These are phyloP conservation scores for Agrotis ipsilon DNA, from an alignment of 2,888 invertebrate genomes.

Conservation along the genomic window DNA sequence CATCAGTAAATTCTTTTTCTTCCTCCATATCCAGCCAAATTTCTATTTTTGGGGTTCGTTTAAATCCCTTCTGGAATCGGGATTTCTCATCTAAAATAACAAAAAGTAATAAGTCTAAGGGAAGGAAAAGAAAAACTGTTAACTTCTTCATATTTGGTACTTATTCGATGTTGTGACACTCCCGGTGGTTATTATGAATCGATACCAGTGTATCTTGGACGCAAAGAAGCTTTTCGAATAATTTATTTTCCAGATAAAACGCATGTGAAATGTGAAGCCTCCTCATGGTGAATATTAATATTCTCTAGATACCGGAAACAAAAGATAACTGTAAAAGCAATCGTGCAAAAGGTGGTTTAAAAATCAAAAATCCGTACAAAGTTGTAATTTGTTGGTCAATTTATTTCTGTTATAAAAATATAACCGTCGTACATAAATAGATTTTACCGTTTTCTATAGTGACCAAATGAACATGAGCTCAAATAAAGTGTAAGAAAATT, in stretches of 20 bases:
- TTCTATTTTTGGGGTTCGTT: not conserved
- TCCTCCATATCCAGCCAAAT: slow-evolving; percentile 9
- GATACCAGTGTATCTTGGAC: too few relatives aligned
- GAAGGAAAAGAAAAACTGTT: not conserved
- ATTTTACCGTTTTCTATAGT: too few relatives aligned
- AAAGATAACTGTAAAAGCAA: not conserved
- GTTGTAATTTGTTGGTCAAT: too few relatives aligned
- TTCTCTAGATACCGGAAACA: not conserved
- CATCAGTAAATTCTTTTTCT: slow-evolving; percentile 5
- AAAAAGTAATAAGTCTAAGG: not conserved
- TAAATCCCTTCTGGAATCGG: not conserved
- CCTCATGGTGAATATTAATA: not conserved
- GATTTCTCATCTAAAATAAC: slow-evolving; percentile 17
- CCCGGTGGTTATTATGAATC: too few relatives aligned
- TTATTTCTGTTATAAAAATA: too few relatives aligned
- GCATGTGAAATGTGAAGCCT: not conserved
- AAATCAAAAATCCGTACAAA: too few relatives aligned
- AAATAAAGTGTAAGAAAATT: too few relatives aligned
- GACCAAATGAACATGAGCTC: too few relatives aligned
- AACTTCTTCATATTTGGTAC: not conserved
- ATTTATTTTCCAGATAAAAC: not conserved
- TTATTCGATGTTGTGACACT: not conserved
- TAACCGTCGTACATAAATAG: too few relatives aligned
- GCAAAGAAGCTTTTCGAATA: too few relatives aligned
- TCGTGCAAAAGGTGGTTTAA: not conserved